A percentile compares a stretch with the other conserved stretches of the same genome.
phyloP scores from a whole-genome alignment of 2,888 invertebrate genomes.

The Drosophila dives region DNA sequence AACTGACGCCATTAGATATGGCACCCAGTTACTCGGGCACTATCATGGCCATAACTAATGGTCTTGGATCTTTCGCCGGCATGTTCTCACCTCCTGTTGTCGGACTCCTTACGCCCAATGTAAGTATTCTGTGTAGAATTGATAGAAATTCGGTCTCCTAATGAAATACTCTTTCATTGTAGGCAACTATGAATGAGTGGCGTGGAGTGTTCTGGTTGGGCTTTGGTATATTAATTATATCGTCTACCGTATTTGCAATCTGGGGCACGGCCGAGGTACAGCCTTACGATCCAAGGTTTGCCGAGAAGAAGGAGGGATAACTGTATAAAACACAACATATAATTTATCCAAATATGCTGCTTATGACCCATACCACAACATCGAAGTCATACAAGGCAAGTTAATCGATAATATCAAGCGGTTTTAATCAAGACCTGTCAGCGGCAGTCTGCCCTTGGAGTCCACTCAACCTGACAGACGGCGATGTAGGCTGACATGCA shows the following conservation, averaged over 20 bases:
- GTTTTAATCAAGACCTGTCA: not conserved
- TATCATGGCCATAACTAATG: constrained; percentile 88
- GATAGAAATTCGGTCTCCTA: not conserved
- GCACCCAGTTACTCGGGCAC: constrained; percentile 88
- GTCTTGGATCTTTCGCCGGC: constrained; percentile 88
- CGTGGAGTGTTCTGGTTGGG: constrained; percentile 91
- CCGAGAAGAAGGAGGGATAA: constrained; percentile 13
- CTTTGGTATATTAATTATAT: constrained; percentile 87
- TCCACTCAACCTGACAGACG: not conserved
- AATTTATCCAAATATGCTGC: not conserved
- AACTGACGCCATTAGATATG: constrained; percentile 88
- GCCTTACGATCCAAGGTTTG: constrained; percentile 88
- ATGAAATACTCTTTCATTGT: not conserved
- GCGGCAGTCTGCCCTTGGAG: not conserved
- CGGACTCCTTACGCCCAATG: constrained; percentile 87
- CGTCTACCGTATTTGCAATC: constrained; percentile 88
- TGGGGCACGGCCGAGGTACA: constrained; percentile 88
- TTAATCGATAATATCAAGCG: not conserved
- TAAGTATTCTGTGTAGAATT: constrained; percentile 82
- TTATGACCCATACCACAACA: not conserved
- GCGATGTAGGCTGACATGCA: constrained; percentile 5
- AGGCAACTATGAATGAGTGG: constrained; percentile 89
- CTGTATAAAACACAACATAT: too few species aligned
- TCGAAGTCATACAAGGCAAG: not conserved
- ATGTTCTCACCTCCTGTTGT: constrained; percentile 88